A percentile compares a stretch with the other conserved stretches of the same genome.
phyloP scores from a whole-genome alignment of 2,888 invertebrate species.

The Eupithecia vulgata region DNA sequence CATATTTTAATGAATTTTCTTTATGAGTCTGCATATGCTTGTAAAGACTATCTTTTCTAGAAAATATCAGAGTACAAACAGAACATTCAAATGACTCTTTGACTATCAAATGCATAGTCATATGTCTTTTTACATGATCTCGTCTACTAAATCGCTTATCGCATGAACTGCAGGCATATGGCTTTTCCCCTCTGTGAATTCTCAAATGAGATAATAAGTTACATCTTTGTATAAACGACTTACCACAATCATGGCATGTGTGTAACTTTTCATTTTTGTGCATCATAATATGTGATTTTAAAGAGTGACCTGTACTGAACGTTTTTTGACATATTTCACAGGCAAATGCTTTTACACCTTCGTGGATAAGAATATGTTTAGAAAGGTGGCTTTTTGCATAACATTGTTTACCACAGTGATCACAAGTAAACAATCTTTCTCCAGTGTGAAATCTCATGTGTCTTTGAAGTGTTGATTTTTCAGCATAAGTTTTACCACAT shows the following conservation, averaged over 20 bases:
- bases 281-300: background rate
- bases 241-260: background rate
- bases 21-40: background rate
- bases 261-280: conserved; percentile 1
- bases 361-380: background rate
- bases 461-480: background rate
- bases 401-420: background rate
- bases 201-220: background rate
- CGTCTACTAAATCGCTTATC: background rate
- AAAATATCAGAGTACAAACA: background rate
- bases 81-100: background rate
- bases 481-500: background rate
- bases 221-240: background rate
- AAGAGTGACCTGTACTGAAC: background rate
- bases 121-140: background rate
- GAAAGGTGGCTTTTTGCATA: background rate
- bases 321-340: conserved; percentile 1
- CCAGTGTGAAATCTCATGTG: background rate
- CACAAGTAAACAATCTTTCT: background rate
- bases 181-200: background rate
- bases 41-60: background rate
- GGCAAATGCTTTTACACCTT: background rate
- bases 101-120: background rate
- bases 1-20: background rate
- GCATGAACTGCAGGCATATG: background rate